Evolutionary conservation across 1,140 invertebrate genomes (phyloP), one percentile per base, ranked within the genome.

Genomic region (Adoxophyes honmai): DNA sequence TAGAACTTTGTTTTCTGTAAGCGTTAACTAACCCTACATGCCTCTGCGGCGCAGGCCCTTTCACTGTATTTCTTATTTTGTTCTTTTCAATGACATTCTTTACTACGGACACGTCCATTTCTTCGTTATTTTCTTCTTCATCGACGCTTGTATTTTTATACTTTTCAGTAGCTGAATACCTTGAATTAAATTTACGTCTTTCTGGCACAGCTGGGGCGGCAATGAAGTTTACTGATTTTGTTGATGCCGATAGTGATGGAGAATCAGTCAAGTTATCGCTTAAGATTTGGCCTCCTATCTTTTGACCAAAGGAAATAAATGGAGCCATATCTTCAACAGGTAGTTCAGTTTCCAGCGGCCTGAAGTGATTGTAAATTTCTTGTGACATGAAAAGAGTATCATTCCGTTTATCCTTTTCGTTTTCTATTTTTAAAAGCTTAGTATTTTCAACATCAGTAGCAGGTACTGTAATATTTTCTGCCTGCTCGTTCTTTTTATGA

Each of bases 241-340:
- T 89, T 0, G 90, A 90, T 10, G 90, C 90, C 33, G 85, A 86
- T 34, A 88, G 48, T 9, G 84, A 77, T 14, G 84, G 84, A 3
- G 81, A 88, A 62, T 87, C 76, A 7, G 82, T 88, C 5, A 88
- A 75, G 64, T 87, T 85, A 59, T 90, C 86, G 59, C 57, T 83
- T 18, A 88, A 83, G n/a, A 64, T 57, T 37, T 57, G 75, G 7
- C 84, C 78, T 0, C 81, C 88, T n/a, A 94, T 57, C 70, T 94
- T 93, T 70, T 93, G 91, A 0, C 93, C 93, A 74, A 94, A 94
- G 62, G 90, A 92, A n/a, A 93, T 81, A 76, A 94, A 94, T 34
- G 93, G 93, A 39, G 92, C 91, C 85, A 93, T 91, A 62, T 93
- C 93, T 70, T 93, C 93, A 28, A 91, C 90, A 0, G 91, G 91